Percentiles rank a stretch among this genome's conserved stretches.
Conservation (phyloP, 1,140 invertebrate genomes). For the Drosophila ogumai region DNA sequence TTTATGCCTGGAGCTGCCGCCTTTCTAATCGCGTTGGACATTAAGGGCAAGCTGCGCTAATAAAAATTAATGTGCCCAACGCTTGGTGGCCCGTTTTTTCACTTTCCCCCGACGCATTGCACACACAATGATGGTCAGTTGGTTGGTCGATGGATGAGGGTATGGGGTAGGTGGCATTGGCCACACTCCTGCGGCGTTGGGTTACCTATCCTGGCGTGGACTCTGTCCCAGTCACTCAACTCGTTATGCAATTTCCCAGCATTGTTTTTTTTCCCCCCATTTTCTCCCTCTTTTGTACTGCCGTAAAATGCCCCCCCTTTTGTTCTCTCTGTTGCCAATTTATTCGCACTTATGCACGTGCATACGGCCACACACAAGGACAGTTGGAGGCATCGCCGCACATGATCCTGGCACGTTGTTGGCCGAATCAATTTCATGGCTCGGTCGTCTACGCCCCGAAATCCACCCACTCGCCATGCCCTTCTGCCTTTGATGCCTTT, state of each 20-base stretch:
- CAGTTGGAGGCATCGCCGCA: slow-evolving; percentile 37
- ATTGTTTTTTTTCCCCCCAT: slow-evolving; percentile 44
- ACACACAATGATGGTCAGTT: slow-evolving; percentile 15
- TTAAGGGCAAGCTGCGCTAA: slow-evolving; percentile 61
- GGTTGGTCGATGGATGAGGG: not conserved
- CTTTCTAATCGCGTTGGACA: slow-evolving; percentile 49
- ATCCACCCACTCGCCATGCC: not conserved
- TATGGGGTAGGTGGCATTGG: slow-evolving; percentile 1
- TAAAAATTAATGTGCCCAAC: slow-evolving; percentile 64
- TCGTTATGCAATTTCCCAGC: slow-evolving; percentile 74
- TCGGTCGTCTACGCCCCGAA: slow-evolving; percentile 23
- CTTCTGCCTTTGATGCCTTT: slow-evolving; percentile 28
- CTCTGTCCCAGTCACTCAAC: slow-evolving; percentile 40
- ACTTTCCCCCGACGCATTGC: slow-evolving; percentile 13
- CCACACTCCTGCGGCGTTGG: slow-evolving; percentile 44
- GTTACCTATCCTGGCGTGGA: slow-evolving; percentile 2
- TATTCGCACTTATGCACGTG: slow-evolving; percentile 78
- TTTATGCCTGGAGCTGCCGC: slow-evolving; percentile 22
- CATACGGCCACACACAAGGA: slow-evolving; percentile 23
- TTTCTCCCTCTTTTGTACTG: slow-evolving; percentile 8
- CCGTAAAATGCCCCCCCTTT: slow-evolving; percentile 24
- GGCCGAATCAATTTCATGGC: slow-evolving; percentile 77
- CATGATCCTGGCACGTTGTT: slow-evolving; percentile 65
- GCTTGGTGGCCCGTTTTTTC: slow-evolving; percentile 29
- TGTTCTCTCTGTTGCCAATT: slow-evolving; percentile 66